Percentiles rank a stretch among this genome's conserved stretches.
Conservation (phyloP, 2,888 invertebrate genomes). For the Synergus umbraculus region DNA sequence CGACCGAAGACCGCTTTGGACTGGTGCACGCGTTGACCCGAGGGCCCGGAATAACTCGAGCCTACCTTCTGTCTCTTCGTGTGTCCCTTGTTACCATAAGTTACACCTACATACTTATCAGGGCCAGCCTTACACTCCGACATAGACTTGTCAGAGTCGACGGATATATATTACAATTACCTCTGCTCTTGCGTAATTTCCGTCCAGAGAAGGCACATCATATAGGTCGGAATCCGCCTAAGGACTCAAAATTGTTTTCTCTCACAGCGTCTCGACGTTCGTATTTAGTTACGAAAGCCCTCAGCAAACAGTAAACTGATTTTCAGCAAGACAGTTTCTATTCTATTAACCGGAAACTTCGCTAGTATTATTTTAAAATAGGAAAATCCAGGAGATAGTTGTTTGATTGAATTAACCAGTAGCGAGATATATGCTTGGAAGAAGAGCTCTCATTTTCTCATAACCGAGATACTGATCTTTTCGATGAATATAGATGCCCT, state of each 20-base stretch:
- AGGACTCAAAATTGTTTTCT: constrained; percentile 22
- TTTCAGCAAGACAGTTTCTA: background rate
- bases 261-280: background rate
- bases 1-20: constrained; percentile 60
- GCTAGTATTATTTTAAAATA: no score
- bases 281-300: background rate
- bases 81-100: constrained; percentile 61
- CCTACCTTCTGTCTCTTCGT: constrained; percentile 46
- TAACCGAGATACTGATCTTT: constrained; percentile 27
- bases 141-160: constrained; percentile 51
- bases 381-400: background rate
- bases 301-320: background rate
- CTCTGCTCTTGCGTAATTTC: constrained; percentile 51
- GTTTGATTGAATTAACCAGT: constrained; percentile 1
- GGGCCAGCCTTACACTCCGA: constrained; percentile 53
- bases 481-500: constrained; percentile 29
- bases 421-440: constrained; percentile 16
- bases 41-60: constrained; percentile 52
- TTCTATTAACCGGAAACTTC: no score
- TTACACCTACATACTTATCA: constrained; percentile 64
- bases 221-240: constrained; percentile 37
- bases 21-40: constrained; percentile 56
- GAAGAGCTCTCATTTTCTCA: constrained; percentile 27
- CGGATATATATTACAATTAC: constrained; percentile 59
- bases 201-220: background rate